Conservation (phyloP, 1,140 invertebrate species). For the Euura saliciscinereae region DNA sequence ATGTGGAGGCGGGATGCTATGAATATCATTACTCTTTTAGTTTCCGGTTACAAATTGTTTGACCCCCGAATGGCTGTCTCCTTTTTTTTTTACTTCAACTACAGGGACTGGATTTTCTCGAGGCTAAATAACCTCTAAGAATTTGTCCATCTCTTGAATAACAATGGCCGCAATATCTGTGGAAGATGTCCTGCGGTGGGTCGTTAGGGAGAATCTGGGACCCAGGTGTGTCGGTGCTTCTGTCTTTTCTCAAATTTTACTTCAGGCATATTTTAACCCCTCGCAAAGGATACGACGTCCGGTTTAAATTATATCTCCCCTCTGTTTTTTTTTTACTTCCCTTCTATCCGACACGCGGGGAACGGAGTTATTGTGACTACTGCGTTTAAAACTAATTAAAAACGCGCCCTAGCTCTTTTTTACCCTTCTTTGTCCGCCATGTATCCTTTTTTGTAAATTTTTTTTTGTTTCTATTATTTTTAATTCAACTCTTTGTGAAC, state of each 20-base stretch:
- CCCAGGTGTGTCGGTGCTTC: neutral
- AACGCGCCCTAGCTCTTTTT: neutral
- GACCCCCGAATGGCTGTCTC: neutral
- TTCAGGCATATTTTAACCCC: neutral
- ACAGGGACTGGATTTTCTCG: neutral
- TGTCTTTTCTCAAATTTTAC: neutral
- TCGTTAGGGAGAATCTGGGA: neutral
- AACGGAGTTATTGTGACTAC: neutral
- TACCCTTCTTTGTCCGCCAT: neutral
- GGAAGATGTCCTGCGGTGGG: neutral
- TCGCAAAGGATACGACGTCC: neutral
- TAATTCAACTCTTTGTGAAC: neutral
- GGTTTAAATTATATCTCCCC: neutral
- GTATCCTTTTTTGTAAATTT: neutral
- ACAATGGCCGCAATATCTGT: neutral
- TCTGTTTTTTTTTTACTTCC: neutral
- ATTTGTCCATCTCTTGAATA: neutral
- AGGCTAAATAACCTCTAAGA: neutral
- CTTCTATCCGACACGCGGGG: neutral
- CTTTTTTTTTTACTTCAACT: neutral
- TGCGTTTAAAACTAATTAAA: slow-evolving; percentile 3
- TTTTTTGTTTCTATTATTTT: neutral
- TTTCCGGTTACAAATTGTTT: slow-evolving; percentile 11
- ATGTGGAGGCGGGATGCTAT: neutral
- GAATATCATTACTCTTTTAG: slow-evolving; percentile 15